These are phyloP conservation scores for Columbina picui DNA, from an alignment of 2,113 vertebrate genomes.

Conservation along the genomic window DNA sequence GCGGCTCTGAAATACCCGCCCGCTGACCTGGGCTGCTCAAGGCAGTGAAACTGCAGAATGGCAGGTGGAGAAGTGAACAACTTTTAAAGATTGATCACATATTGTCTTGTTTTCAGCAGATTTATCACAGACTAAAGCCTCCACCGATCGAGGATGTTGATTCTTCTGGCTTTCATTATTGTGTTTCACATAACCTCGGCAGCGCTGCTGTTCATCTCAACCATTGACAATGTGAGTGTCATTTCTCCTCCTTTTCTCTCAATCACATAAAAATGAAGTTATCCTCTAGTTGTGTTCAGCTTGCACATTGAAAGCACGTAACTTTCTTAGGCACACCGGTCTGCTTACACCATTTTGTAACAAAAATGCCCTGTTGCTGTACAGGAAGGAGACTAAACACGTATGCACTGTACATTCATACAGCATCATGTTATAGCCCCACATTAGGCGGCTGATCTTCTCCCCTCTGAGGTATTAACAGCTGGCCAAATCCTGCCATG, in stretches of 20 bases:
- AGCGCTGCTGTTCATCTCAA: conserved; percentile 77
- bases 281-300: background rate
- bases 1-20: background rate
- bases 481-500: background rate
- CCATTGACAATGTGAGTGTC: conserved; percentile 81
- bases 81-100: background rate
- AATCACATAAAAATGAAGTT: background rate
- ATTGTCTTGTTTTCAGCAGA: conserved; percentile 8
- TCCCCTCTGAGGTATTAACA: background rate
- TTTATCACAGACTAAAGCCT: background rate
- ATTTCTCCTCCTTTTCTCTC: background rate
- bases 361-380: background rate
- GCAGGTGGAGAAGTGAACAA: background rate
- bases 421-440: background rate
- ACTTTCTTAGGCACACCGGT: background rate
- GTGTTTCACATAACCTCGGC: conserved; percentile 81
- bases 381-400: background rate
- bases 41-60: background rate
- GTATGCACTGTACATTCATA: background rate
- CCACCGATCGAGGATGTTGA: conserved; percentile 74
- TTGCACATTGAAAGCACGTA: background rate
- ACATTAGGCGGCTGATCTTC: background rate
- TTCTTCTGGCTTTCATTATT: conserved; percentile 82
- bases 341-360: background rate
- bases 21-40: background rate